Evolutionary conservation across 1,140 invertebrate species (phyloP), one percentile per base, ranked within the genome.

Genomic region (Pogonognathellus flavescens): DNA sequence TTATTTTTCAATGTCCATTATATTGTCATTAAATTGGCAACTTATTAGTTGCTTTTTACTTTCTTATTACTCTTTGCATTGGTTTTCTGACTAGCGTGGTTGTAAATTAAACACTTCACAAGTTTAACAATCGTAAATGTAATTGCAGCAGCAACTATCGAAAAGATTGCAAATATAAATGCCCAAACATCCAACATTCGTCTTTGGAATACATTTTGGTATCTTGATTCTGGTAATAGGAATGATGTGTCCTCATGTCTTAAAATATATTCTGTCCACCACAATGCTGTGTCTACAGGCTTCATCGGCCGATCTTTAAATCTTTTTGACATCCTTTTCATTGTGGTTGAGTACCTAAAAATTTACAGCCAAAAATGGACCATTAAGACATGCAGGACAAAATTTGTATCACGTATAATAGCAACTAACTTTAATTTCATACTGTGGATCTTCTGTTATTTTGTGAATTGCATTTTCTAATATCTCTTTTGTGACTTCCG

Each of bases 261-360:
- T 4, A 87, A 66, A 81, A 87, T 82, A 52, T 70, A 87, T 14
- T 87, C 87, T 50, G 85, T 86, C 87, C 87, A 87, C 57, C 76
- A 87, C 0, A 87, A 14, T 10, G 87, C 87, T 14, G 82, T 82
- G 18, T 87, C 84, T 11, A 86, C 55, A 0, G 87, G 84, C 10
- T 76, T 82, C n/a, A 52, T 31, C 18, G 82, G 84, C 4, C 80
- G 84, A 62, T 86, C 87, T 57, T 62, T 83, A 53, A 85, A 87
- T 16, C 72, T 14, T 60, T 57, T 83, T 14, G 70, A 62, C 8
- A 83, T 25, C 22, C 18, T 2, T 60, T 84, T 60, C 53, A 85
- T 83, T 11, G 83, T 84, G 49, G 59, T 16, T 8, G 50, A 82
- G 81, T 85, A 87, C 20, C 84, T 85, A 88, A 31, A 90, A 3